A percentile compares a stretch with the other conserved stretches of the same genome.
Conservation (phyloP, 2,888 invertebrate species). For the Nymphalis urticae region DNA sequence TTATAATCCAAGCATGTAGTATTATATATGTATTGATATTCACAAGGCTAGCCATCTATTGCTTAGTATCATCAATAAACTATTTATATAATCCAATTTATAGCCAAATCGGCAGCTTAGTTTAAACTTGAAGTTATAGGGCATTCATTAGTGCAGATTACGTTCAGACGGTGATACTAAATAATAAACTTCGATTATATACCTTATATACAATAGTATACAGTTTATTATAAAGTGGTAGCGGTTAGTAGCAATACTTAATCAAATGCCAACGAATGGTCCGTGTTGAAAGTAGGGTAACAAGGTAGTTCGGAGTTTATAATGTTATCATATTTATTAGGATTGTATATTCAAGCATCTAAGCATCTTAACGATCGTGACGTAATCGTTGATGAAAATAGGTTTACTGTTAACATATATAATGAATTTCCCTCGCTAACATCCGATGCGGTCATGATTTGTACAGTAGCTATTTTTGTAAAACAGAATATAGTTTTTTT, state of each 20-base stretch:
- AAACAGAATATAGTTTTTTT: no score
- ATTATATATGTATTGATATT: neutral
- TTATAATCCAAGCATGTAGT: neutral
- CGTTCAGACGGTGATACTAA: constrained; percentile 33
- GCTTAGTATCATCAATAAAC: constrained; percentile 32
- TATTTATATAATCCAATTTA: constrained; percentile 40
- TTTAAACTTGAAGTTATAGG: constrained; percentile 46
- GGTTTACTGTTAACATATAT: no score
- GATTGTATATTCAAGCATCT: neutral
- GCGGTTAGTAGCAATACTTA: constrained; percentile 39
- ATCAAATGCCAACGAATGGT: constrained; percentile 46
- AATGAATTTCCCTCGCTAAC: no score
- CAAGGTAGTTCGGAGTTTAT: constrained; percentile 26
- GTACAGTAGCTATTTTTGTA: no score
- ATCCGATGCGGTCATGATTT: no score
- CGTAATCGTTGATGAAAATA: no score
- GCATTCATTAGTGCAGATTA: constrained; percentile 47
- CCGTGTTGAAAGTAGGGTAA: constrained; percentile 37
- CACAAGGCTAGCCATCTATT: constrained; percentile 15
- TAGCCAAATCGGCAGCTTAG: constrained; percentile 48
- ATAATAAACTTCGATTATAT: constrained; percentile 17
- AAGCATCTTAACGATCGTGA: no score
- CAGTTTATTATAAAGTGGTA: constrained; percentile 28
- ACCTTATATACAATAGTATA: constrained; percentile 23
- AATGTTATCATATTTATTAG: constrained; percentile 19